Conservation (phyloP, 2,888 invertebrate genomes). For the Hyles lineata region DNA sequence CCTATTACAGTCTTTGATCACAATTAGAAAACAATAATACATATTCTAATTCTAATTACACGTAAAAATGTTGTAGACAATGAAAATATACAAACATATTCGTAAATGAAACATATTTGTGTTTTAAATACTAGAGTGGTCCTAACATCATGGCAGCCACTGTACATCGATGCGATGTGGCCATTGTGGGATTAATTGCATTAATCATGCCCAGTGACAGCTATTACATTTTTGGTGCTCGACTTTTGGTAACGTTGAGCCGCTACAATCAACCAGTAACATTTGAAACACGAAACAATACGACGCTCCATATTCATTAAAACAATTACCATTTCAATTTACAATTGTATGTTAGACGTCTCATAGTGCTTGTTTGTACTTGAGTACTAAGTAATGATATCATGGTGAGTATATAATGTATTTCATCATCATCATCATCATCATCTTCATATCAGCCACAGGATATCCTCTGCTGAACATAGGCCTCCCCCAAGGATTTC, state of each 20-base stretch:
- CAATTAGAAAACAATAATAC: no score
- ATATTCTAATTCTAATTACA: no score
- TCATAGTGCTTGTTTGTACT: background rate
- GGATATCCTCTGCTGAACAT: no score
- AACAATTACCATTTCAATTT: slow-evolving; percentile 54
- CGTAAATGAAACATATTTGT: no score
- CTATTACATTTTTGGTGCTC: slow-evolving; percentile 85
- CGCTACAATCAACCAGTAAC: slow-evolving; percentile 60
- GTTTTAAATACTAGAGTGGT: background rate
- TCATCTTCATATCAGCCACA: no score
- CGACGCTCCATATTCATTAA: slow-evolving; percentile 62
- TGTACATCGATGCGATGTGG: slow-evolving; percentile 67
- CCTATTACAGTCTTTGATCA: no score
- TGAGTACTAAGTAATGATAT: background rate
- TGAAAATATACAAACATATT: no score
- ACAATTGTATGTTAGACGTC: slow-evolving; percentile 35
- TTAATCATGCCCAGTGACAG: slow-evolving; percentile 82
- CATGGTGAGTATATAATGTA: no score
- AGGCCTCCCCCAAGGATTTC: no score
- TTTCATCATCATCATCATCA: no score
- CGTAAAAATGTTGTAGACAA: no score
- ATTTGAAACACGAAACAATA: slow-evolving; percentile 72
- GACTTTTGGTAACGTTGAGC: slow-evolving; percentile 68
- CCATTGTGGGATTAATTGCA: slow-evolving; percentile 83
- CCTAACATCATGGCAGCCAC: slow-evolving; percentile 40